Conservation (phyloP, 92 coral and sea anemone genomes). For the Paragorgia papillata region DNA sequence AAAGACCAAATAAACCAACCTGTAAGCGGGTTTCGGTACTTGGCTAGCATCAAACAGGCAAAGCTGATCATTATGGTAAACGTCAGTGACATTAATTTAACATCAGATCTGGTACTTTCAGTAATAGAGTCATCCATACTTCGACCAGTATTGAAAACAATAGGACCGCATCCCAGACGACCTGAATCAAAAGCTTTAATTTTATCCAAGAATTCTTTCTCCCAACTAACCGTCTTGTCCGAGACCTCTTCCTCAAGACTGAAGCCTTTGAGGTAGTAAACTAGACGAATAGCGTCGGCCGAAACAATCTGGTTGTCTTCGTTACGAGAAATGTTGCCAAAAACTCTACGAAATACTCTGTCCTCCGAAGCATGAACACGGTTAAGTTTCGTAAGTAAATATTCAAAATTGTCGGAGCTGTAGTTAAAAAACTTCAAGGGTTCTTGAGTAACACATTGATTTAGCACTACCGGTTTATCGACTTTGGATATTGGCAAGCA, state of each 20-base stretch:
- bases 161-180: background rate
- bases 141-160: conserved; percentile 27
- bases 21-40: conserved; percentile 4
- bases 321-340: conserved; percentile 12
- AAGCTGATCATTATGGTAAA: background rate
- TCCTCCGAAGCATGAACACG: background rate
- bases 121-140: background rate
- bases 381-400: background rate
- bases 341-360: background rate
- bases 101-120: conserved; percentile 30
- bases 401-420: background rate
- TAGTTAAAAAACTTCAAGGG: conserved; percentile 8
- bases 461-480: background rate
- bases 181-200: conserved; percentile 8
- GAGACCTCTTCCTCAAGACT: conserved; percentile 39
- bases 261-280: conserved; percentile 35
- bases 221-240: conserved; percentile 52
- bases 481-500: background rate
- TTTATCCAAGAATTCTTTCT: conserved; percentile 62
- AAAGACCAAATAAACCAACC: conserved; percentile 57
- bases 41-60: conserved; percentile 1
- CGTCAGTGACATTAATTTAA: conserved; percentile 11
- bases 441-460: conserved; percentile 12
- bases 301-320: conserved; percentile 10
- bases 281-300: conserved; percentile 52